Base-by-base conservation (phyloP, 1,140 invertebrate genomes). In the Melipona quadrifasciata region DNA sequence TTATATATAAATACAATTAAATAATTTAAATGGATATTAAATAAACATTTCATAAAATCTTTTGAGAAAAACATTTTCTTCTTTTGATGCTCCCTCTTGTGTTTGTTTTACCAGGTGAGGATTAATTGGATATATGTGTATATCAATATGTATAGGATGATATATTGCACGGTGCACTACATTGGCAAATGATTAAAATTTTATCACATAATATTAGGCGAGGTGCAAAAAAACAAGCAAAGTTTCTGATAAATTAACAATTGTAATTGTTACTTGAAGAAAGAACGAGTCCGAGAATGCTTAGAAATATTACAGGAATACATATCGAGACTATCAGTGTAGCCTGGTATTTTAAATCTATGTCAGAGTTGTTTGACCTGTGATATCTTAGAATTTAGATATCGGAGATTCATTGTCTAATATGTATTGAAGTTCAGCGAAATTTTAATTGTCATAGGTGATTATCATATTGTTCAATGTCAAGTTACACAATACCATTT, bases 111-210 rank as follows among this genome's bases (percentile, higher is more conserved):
- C 58, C 70, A 73, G 70, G 77, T 84, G 77, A 84, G 53, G 55
- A 81, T 88, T 78, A 84, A 82, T 87, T 80, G 78, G 39, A 65
- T 82, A 65, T 82, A 81, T 79, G 73, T 78, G 47, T 81, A 72
- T 55, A 51, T 58, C 72, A 55, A 57, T 70, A 72, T 70, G 61
- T 83, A 64, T 58, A 67, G 65, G 67, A 34, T 55, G 72, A 83
- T 83, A 84, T 81, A 70, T 78, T 82, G 71, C 86, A 83, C 83
- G 31, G 79, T 84, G 87, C 57, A 81, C 78, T 80, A 85, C 83
- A 76, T 89, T 89, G 80, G 87, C 82, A 87, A 80, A 88, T 89
- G 77, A 86, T 76, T 83, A 71, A 65, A 87, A 86, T 79, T 89
- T 85, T 67, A 70, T 55, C 34, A 77, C 53, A 67, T 78, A 79